Percentiles rank a stretch among this genome's conserved stretches.
phyloP scores from a whole-genome alignment of 2,888 invertebrate species.

The Phengaris alcon region DNA sequence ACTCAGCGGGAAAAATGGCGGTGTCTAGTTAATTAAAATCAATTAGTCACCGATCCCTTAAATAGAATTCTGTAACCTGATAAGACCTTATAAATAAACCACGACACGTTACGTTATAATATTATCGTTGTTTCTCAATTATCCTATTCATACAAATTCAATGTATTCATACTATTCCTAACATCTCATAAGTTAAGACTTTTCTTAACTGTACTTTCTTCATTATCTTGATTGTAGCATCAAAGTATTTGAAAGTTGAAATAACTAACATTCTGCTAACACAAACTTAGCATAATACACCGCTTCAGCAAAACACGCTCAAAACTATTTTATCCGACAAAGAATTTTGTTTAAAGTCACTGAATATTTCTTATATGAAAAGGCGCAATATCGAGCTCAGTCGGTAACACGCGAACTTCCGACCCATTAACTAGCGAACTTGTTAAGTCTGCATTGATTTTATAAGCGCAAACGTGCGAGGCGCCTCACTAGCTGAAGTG shows the following conservation, averaged over 20 bases:
- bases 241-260: constrained; percentile 2
- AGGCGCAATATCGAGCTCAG: constrained; percentile 34
- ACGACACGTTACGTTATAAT: no score
- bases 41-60: constrained; percentile 65
- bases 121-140: background rate
- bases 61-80: constrained; percentile 44
- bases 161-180: no score
- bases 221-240: constrained; percentile 10
- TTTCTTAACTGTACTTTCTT: background rate
- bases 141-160: background rate
- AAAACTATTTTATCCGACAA: constrained; percentile 24
- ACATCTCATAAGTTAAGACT: no score
- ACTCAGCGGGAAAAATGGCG: constrained; percentile 66
- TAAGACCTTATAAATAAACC: background rate
- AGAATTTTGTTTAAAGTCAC: constrained; percentile 28
- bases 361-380: constrained; percentile 27
- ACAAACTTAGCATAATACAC: constrained; percentile 10
- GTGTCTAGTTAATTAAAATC: constrained; percentile 70
- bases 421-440: constrained; percentile 58
- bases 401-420: constrained; percentile 55
- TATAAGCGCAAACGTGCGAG: constrained; percentile 47
- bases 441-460: constrained; percentile 62
- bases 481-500: constrained; percentile 47
- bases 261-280: background rate
- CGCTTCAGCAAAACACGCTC: constrained; percentile 18